Base-by-base conservation (phyloP, 2,113 vertebrate genomes). In the Tychaedon coryphoeus region DNA sequence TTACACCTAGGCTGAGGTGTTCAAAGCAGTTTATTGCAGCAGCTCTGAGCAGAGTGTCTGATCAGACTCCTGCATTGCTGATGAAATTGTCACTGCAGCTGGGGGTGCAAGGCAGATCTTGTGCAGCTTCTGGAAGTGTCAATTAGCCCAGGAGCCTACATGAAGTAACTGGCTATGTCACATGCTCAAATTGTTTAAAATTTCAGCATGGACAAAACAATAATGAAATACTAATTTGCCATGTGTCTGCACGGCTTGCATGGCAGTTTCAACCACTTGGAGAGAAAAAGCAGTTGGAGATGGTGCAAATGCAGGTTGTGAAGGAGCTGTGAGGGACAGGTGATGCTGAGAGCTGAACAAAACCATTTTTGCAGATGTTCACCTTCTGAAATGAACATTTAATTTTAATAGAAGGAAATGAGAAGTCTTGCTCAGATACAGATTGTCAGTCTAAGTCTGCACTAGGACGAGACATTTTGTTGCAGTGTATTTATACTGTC, bases 31-130 rank as follows among this genome's bases (percentile, higher is more conserved):
- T 90, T 56, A 6, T 53, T 48, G 28, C 66, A 43, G 36, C 43
- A 48, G 67, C 18, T 48, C 43, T 71, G 86, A 2, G 19, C 10
- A 2, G 9, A 22, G 54, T 12, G 26, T 23, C 38, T 2, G 3
- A 3, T n/a, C 9, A 5, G 0, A 0, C 26, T 60, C 19, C 61
- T 34, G 16, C 0, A 0, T 3, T 40, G 43, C 26, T 72, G 66
- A 24, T 65, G 70, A 10, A 77, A 75, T 56, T 12, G 14, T 66
- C 4, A 10, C 36, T 50, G 43, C 43, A 73, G 19, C 53, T 60
- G 47, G 45, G 33, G 3, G 4, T 8, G 26, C 31, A 29, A 45
- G 36, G 60, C 12, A 73, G 24, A 11, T 15, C 0, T 4, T 26
- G 25, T 47, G 25, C 48, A 83, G 47, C 51, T n/a, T 88, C 13